phyloP scores from a whole-genome alignment of 2,113 vertebrate genomes.

The Gymnobelideus leadbeateri region DNA sequence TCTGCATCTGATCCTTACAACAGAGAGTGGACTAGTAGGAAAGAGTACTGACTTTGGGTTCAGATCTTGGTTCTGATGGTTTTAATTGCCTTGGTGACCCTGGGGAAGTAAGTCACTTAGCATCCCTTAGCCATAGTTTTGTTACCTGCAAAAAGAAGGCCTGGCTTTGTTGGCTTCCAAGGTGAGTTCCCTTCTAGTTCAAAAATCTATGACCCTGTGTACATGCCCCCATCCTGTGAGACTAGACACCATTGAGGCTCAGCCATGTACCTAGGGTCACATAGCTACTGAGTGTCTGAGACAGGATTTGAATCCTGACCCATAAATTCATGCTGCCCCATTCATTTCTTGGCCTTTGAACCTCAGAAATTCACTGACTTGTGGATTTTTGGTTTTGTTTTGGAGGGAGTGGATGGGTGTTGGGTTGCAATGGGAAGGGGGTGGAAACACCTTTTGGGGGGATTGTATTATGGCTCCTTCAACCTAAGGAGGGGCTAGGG shows the following conservation, averaged over 20 bases:
- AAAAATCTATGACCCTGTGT: not conserved
- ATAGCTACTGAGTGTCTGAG: not conserved
- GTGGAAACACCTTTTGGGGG: not conserved
- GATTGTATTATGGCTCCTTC: not conserved
- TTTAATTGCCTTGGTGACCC: not conserved
- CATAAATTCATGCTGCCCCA: not conserved
- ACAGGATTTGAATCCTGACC: too few relatives aligned
- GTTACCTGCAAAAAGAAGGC: not conserved
- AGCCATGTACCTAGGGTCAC: not conserved
- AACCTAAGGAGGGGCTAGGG: not conserved
- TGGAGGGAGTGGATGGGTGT: not conserved
- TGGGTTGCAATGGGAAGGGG: not conserved
- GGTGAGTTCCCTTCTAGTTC: not conserved
- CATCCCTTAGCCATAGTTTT: not conserved
- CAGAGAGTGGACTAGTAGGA: not conserved
- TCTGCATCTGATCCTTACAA: not conserved
- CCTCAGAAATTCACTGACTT: not conserved
- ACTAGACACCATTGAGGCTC: not conserved
- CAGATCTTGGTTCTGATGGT: not conserved
- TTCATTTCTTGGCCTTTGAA: not conserved
- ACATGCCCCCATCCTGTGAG: not conserved
- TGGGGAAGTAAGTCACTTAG: not conserved
- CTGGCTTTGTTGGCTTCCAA: not conserved
- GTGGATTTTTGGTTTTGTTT: not conserved
- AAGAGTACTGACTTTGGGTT: not conserved